A percentile compares a stretch with the other conserved stretches of the same genome.
These are phyloP conservation scores for Amphipyra tragopoginis DNA, from an alignment of 2,888 invertebrate species.

Conservation along the genomic window DNA sequence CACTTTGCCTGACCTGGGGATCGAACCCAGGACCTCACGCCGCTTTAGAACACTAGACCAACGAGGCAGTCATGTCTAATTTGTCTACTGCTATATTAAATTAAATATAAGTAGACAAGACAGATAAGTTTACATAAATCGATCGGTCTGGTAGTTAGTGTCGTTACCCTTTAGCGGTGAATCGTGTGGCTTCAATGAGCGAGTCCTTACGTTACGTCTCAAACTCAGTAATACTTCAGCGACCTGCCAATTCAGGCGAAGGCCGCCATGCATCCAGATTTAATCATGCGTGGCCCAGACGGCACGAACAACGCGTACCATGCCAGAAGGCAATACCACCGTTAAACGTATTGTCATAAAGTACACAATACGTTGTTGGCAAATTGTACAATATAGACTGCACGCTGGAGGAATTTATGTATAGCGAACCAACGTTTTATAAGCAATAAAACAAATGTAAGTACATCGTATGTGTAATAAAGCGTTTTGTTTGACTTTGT, in stretches of 20 bases:
- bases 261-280: constrained; percentile 56
- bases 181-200: constrained; percentile 16
- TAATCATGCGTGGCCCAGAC: constrained; percentile 50
- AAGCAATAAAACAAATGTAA: constrained; percentile 42
- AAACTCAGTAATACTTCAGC: constrained; percentile 25
- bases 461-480: constrained; percentile 11
- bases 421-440: constrained; percentile 44
- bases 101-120: too few relatives aligned
- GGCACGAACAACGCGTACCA: constrained; percentile 14
- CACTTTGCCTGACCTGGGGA: too few relatives aligned
- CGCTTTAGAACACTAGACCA: too few relatives aligned
- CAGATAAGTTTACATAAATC: constrained; percentile 2
- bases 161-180: constrained; percentile 14
- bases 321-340: constrained; percentile 17
- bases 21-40: too few relatives aligned
- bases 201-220: constrained; percentile 3
- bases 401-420: constrained; percentile 41
- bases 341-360: not conserved
- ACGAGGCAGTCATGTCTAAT: too few relatives aligned
- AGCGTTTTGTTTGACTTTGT: constrained; percentile 17
- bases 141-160: constrained; percentile 32
- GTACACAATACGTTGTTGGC: constrained; percentile 25
- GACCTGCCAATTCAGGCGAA: constrained; percentile 57
- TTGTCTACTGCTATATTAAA: too few relatives aligned
- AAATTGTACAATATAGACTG: constrained; percentile 20